phyloP scores from a whole-genome alignment of 2,113 vertebrate species.

The Dissostichus mawsoni region DNA sequence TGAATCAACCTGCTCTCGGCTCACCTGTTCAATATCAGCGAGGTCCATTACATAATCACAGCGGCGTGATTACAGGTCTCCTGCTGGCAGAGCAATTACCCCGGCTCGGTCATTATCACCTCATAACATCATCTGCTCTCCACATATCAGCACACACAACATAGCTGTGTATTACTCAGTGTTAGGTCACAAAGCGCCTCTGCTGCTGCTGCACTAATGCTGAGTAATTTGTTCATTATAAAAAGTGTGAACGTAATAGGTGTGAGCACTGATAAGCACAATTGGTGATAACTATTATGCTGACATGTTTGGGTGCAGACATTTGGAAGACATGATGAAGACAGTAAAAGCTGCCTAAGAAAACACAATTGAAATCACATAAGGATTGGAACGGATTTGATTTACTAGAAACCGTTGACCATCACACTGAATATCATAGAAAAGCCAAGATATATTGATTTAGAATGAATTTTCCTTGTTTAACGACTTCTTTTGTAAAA shows the following conservation, averaged over 20 bases:
- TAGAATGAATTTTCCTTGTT: background rate
- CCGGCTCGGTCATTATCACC: constrained; percentile 73
- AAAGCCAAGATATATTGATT: background rate
- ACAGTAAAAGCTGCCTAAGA: background rate
- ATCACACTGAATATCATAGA: background rate
- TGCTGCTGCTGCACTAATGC: constrained; percentile 38
- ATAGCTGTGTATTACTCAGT: constrained; percentile 55
- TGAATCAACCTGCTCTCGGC: constrained; percentile 40
- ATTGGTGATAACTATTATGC: constrained; percentile 43
- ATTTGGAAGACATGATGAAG: background rate
- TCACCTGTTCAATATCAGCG: constrained; percentile 71
- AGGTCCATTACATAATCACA: constrained; percentile 69
- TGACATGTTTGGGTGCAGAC: constrained; percentile 23
- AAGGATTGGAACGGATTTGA: background rate
- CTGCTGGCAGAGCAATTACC: constrained; percentile 72
- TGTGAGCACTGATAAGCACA: constrained; percentile 54
- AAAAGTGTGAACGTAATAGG: constrained; percentile 59
- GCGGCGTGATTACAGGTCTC: constrained; percentile 68
- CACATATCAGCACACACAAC: constrained; percentile 63
- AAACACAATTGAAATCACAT: background rate
- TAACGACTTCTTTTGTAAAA: background rate
- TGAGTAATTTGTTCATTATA: constrained; percentile 69
- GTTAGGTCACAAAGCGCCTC: constrained; percentile 53
- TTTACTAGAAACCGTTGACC: background rate
- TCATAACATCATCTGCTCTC: constrained; percentile 70